phyloP scores from a whole-genome alignment of 2,797 vertebrate species.

The Hephaestus fuliginosus region DNA sequence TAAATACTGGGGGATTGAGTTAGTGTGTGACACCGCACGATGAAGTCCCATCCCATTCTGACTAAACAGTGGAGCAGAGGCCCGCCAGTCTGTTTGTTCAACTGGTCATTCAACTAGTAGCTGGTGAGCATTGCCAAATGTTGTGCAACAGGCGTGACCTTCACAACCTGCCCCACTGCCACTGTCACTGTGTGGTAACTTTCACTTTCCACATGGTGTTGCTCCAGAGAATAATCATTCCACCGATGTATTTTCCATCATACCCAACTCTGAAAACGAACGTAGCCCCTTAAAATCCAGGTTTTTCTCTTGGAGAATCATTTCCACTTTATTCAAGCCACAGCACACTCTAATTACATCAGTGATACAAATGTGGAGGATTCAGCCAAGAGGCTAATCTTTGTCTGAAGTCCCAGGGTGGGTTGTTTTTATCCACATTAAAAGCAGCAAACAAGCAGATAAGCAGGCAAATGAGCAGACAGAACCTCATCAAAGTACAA shows the following conservation, averaged over 20 bases:
- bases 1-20: background rate
- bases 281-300: no score
- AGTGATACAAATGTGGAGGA: no score
- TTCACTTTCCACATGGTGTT: slow-evolving; percentile 10
- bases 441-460: no score
- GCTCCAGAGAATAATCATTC: background rate
- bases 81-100: slow-evolving; percentile 50
- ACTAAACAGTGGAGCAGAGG: background rate
- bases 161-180: background rate
- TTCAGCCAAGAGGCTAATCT: no score
- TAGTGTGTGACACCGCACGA: background rate
- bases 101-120: slow-evolving; percentile 65
- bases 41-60: background rate
- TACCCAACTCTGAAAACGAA: background rate
- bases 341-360: no score
- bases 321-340: no score
- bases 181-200: slow-evolving; percentile 7
- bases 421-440: no score
- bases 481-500: no score
- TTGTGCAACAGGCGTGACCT: slow-evolving; percentile 49
- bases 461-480: no score
- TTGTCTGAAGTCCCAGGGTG: no score
- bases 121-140: slow-evolving; percentile 2
- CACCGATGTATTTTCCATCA: background rate
- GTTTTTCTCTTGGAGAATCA: background rate